These are phyloP conservation scores for Halictus quadricinctus DNA, from an alignment of 2,888 invertebrate genomes.

Conservation along the genomic window DNA sequence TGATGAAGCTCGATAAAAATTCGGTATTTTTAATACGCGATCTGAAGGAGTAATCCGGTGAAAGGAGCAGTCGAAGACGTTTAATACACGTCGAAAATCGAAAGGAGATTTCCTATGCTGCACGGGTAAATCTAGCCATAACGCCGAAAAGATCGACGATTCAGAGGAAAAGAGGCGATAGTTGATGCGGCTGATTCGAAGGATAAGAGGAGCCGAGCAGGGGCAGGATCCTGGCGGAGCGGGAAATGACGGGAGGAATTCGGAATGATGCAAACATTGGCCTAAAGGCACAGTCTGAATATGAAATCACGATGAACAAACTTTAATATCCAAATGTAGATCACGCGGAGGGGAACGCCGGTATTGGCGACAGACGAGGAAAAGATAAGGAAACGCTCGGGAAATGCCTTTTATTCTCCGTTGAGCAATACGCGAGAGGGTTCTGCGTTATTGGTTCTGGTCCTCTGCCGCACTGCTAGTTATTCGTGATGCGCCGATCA, in stretches of 20 bases:
- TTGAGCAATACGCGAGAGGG: slow-evolving; percentile 11
- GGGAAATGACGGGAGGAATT: slow-evolving; percentile 45
- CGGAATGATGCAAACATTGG: slow-evolving; percentile 70
- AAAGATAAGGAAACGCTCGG: slow-evolving; percentile 37
- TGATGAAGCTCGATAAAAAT: not conserved
- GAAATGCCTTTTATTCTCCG: slow-evolving; percentile 39
- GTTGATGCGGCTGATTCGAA: slow-evolving; percentile 39
- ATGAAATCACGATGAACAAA: slow-evolving; percentile 71
- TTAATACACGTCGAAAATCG: slow-evolving; percentile 50
- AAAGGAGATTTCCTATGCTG: slow-evolving; percentile 25
- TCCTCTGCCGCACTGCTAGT: not conserved
- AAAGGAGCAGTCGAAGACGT: slow-evolving; percentile 18
- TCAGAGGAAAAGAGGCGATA: slow-evolving; percentile 27
- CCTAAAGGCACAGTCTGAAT: slow-evolving; percentile 64
- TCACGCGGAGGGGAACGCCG: slow-evolving; percentile 20
- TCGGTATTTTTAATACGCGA: not conserved
- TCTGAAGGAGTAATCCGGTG: not conserved
- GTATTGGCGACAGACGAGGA: slow-evolving; percentile 36
- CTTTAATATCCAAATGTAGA: slow-evolving; percentile 72
- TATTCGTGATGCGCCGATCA: slow-evolving; percentile 25
- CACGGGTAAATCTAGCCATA: slow-evolving; percentile 27
- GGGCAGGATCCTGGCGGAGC: slow-evolving; percentile 15
- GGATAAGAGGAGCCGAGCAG: slow-evolving; percentile 12
- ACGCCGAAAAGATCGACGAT: slow-evolving; percentile 55
- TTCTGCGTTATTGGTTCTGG: slow-evolving; percentile 33